Evolutionary conservation across 2,888 invertebrate genomes (phyloP).

Genomic region (Nomada hirtipes): DNA sequence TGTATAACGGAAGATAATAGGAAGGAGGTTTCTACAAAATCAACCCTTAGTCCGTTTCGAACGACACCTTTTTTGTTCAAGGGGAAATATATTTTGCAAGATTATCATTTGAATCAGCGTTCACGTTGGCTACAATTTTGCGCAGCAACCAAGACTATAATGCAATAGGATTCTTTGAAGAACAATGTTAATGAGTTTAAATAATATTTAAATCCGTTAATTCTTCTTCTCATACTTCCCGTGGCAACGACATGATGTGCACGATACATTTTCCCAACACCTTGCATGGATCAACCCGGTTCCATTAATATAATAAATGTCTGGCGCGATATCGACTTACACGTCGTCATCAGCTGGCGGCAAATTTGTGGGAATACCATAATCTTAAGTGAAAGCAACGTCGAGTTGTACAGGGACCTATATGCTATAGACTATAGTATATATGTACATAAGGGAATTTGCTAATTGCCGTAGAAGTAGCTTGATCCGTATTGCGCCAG

Average conservation of each 20-base stretch:
- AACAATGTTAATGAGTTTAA: no score
- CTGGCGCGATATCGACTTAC: background rate
- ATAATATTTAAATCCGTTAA: no score
- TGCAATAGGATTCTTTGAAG: no score
- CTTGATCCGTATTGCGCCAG: slow-evolving; percentile 37
- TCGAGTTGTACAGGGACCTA: background rate
- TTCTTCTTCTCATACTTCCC: no score
- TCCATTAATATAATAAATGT: background rate
- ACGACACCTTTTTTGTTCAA: no score
- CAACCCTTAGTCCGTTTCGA: no score
- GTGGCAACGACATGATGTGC: background rate
- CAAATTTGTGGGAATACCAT: slow-evolving; percentile 20
- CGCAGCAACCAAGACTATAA: no score
- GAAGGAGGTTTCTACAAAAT: no score
- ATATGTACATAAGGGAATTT: slow-evolving; percentile 25
- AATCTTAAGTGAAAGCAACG: slow-evolving; percentile 19
- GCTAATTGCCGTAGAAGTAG: slow-evolving; percentile 41
- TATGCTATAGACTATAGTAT: background rate
- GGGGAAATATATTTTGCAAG: no score
- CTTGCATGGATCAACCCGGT: background rate
- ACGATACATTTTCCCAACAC: background rate
- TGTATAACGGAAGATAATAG: no score
- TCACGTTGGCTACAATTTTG: no score
- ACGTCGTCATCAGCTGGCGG: background rate
- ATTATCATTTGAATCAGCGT: no score